Percentiles rank a stretch among this genome's conserved stretches.
Evolutionary conservation across 2,113 vertebrate genomes (phyloP).

Genomic region (Neoarius graeffei): DNA sequence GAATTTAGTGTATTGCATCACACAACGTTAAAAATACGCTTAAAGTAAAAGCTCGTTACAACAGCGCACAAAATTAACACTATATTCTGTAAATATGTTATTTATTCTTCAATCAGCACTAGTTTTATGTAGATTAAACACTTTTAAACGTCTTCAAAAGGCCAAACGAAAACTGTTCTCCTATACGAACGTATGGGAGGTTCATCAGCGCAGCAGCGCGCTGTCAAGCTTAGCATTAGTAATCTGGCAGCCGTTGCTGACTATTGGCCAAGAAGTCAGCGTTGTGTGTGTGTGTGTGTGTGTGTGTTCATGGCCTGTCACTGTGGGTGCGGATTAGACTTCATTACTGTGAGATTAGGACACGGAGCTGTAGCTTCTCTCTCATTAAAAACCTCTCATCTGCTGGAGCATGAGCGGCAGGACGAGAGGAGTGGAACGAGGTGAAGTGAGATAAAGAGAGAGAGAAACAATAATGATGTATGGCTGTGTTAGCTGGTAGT

Average conservation of each 20-base stretch:
- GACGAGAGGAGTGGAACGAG: not conserved
- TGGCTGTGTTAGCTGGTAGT: not conserved
- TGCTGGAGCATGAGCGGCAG: not conserved
- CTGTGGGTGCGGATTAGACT: conserved; percentile 27
- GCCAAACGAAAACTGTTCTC: too few species aligned
- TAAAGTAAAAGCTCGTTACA: too few species aligned
- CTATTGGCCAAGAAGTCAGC: not conserved
- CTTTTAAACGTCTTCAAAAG: too few species aligned
- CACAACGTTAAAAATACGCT: too few species aligned
- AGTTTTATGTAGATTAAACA: too few species aligned
- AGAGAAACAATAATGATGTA: not conserved
- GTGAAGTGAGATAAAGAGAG: conserved; percentile 28
- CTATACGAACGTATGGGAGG: too few species aligned
- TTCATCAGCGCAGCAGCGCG: too few species aligned
- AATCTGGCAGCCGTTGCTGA: not conserved
- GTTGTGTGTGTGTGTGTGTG: not conserved
- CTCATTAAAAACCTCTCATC: conserved; percentile 43
- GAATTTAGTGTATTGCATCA: too few species aligned
- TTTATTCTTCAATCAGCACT: too few species aligned
- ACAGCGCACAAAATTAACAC: too few species aligned
- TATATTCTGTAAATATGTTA: too few species aligned
- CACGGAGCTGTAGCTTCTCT: not conserved
- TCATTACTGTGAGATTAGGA: conserved; percentile 37
- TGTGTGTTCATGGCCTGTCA: conserved; percentile 4
- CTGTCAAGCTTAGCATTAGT: too few species aligned